Conservation (phyloP, 2,888 invertebrate species). For the Amblyjoppa fuscipennis region DNA sequence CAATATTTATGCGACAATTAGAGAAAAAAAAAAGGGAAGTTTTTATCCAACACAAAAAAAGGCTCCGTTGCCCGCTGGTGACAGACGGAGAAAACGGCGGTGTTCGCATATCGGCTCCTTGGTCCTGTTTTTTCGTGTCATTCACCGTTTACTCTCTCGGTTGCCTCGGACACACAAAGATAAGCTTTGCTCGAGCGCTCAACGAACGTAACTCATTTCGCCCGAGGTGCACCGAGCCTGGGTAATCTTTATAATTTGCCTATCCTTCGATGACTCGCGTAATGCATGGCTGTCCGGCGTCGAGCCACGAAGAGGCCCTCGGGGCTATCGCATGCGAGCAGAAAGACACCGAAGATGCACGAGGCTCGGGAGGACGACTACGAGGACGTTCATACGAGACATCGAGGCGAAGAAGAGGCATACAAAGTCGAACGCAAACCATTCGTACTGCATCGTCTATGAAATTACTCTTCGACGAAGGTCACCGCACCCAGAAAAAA, state of each 20-base stretch:
- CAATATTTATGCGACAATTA: no score
- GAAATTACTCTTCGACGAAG: background rate
- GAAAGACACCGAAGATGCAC: slow-evolving; percentile 27
- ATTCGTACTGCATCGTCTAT: background rate
- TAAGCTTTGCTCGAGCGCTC: slow-evolving; percentile 32
- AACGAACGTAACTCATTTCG: slow-evolving; percentile 57
- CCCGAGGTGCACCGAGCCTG: slow-evolving; percentile 44
- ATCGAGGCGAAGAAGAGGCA: slow-evolving; percentile 4
- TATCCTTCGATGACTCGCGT: slow-evolving; percentile 75
- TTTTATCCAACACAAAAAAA: background rate
- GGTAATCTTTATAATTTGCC: slow-evolving; percentile 75
- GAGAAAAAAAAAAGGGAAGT: no score
- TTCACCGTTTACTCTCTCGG: background rate
- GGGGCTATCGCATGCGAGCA: slow-evolving; percentile 39
- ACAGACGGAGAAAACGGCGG: background rate
- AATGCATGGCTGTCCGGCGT: slow-evolving; percentile 72
- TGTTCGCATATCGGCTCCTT: background rate
- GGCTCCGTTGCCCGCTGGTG: background rate
- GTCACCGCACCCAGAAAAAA: no score
- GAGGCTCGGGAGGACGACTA: slow-evolving; percentile 15
- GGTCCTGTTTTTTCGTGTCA: background rate
- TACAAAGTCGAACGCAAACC: background rate
- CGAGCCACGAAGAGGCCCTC: slow-evolving; percentile 66
- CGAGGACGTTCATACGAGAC: background rate
- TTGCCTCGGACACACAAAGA: slow-evolving; percentile 25